Percentiles rank a stretch among this genome's conserved stretches.
phyloP scores from a whole-genome alignment of 1,140 invertebrate genomes.

The Conus betulinus region DNA sequence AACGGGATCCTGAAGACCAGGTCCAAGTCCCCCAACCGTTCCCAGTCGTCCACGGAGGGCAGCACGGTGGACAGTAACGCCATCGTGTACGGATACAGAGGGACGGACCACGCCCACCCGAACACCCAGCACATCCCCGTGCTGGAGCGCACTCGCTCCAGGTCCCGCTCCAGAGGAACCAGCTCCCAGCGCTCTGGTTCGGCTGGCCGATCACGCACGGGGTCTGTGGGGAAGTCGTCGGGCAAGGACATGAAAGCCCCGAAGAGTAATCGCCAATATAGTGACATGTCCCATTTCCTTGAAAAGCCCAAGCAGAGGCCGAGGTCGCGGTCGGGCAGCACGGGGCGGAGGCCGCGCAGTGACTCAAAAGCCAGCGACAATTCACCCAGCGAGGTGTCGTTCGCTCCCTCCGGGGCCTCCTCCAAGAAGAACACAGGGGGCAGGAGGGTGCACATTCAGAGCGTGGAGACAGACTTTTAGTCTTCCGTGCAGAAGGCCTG shows the following conservation, averaged over 20 bases:
- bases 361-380: conserved; percentile 29
- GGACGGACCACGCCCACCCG: not conserved
- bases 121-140: conserved; percentile 30
- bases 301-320: conserved; percentile 23
- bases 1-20: conserved; percentile 31
- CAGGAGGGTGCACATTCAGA: conserved; percentile 20
- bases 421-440: conserved; percentile 36
- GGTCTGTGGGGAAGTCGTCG: conserved; percentile 7
- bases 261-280: conserved; percentile 1
- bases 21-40: conserved; percentile 34
- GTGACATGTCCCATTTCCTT: conserved; percentile 28
- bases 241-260: conserved; percentile 9
- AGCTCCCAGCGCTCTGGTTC: conserved; percentile 18
- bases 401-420: not conserved
- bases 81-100: conserved; percentile 29
- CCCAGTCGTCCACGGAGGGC: conserved; percentile 34
- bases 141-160: conserved; percentile 21
- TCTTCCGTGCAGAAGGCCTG: not conserved
- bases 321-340: conserved; percentile 19
- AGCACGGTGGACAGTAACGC: conserved; percentile 30
- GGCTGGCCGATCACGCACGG: not conserved
- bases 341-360: not conserved
- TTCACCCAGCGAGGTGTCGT: conserved; percentile 16
- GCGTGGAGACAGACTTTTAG: conserved; percentile 34
- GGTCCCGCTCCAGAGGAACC: conserved; percentile 11